Evolutionary conservation across 2,797 vertebrate genomes (phyloP), one percentile per base, ranked within the genome.

Genomic region (Poeciliopsis infans): DNA sequence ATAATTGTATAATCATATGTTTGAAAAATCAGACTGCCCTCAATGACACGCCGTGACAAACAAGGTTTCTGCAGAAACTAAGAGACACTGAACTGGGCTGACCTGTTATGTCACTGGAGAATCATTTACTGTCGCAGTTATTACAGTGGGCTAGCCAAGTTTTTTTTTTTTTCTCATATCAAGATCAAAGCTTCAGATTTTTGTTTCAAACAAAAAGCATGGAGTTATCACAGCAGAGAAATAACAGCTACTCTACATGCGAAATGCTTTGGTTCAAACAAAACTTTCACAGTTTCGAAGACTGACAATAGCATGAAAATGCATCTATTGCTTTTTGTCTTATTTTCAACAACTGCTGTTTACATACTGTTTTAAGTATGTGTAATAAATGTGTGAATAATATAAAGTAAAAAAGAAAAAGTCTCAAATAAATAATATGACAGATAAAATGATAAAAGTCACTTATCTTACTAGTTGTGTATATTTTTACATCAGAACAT

Each of bases 181-280:
- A 31, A 79, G 74, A 88, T 88, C 84, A 91, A 91, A 83, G 84
- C 79, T 75, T 79, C 79, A 53, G 72, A 53, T 73, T 53, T 76
- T 77, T 76, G 74, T 83, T 82, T 87, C 81, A 71, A 74, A 78
- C 46, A 73, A 53, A 81, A 61, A 77, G 70, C 46, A 81, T 45
- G 76, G 76, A 20, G 53, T 33, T 41, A 53, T 23, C 36, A 39
- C 75, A 76, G 70, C 74, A 76, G 70, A 82, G 11, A 31, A 33
- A 31, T n/a, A 59, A 31, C 55, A 18, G 43, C 33, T 71, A 81
- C 74, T 28, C 46, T 64, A 49, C 43, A 39, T 43, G 45, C 25
- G 20, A 55, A 45, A 79, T 43, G 73, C 33, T n/a, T 3, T 66
- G 7, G 20, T 15, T 33, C 12, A 47, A 80, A 41, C 70, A 74